Conservation (phyloP, 92 coral and sea anemone genomes). For the Pocillopora grandis region DNA sequence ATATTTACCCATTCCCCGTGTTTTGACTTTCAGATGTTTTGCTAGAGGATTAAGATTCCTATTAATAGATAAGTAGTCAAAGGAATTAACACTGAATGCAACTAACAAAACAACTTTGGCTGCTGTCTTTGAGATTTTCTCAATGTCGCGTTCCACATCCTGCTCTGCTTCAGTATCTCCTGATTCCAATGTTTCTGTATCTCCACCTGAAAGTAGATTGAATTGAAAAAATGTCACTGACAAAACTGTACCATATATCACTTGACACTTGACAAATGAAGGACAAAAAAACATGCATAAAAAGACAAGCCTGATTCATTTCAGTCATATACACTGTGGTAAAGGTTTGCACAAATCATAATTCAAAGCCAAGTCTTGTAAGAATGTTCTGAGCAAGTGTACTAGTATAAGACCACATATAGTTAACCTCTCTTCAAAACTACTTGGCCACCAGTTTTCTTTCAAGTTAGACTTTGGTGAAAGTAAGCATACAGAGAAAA, state of each 20-base stretch:
- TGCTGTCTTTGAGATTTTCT: slow-evolving; percentile 26
- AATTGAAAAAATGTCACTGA: background rate
- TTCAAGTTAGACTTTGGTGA: too few relatives aligned
- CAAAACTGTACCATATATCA: background rate
- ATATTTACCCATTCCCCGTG: slow-evolving; percentile 45
- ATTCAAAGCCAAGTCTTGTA: background rate
- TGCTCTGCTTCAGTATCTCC: slow-evolving; percentile 22
- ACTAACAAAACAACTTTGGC: slow-evolving; percentile 51
- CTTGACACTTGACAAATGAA: too few relatives aligned
- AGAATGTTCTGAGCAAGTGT: background rate
- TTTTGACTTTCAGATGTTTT: slow-evolving; percentile 37
- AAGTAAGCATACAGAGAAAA: too few relatives aligned
- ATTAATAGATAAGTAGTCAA: slow-evolving; percentile 40
- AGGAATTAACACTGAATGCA: slow-evolving; percentile 25
- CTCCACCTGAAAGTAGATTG: slow-evolving; percentile 25
- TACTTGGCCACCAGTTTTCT: background rate
- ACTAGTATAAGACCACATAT: background rate
- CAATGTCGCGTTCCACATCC: slow-evolving; percentile 31
- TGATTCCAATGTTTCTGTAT: slow-evolving; percentile 31
- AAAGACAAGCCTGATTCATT: too few relatives aligned
- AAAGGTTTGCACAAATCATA: background rate
- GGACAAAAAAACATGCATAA: too few relatives aligned
- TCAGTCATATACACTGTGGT: background rate
- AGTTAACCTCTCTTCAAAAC: too few relatives aligned
- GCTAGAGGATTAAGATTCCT: slow-evolving; percentile 36